phyloP scores from a whole-genome alignment of 1,140 invertebrate genomes.

The Drosophila sp. region DNA sequence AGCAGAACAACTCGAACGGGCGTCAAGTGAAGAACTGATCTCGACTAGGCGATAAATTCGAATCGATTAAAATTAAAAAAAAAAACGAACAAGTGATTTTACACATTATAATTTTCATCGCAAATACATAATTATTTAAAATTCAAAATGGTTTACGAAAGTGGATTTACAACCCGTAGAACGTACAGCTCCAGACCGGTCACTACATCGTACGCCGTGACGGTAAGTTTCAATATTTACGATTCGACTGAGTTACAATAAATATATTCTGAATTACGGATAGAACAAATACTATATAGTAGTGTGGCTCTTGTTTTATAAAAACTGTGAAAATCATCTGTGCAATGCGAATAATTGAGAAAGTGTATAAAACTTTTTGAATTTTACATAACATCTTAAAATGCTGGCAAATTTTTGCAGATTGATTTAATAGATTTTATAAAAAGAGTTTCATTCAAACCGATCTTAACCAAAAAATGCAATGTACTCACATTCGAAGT shows the following conservation, averaged over 20 bases:
- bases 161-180: conserved; percentile 94
- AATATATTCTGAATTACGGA: conserved; percentile 38
- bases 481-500: conserved; percentile 28
- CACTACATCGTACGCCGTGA: conserved; percentile 90
- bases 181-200: conserved; percentile 89
- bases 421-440: conserved; percentile 63
- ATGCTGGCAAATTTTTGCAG: conserved; percentile 20
- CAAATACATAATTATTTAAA: conserved; percentile 39
- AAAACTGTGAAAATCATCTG: conserved; percentile 72
- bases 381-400: not conserved
- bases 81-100: conserved; percentile 68
- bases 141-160: conserved; percentile 93
- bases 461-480: conserved; percentile 21
- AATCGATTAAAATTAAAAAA: conserved; percentile 67
- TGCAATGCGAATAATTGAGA: conserved; percentile 27
- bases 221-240: conserved; percentile 87
- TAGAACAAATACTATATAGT: conserved; percentile 25
- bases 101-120: conserved; percentile 36
- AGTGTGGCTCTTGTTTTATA: conserved; percentile 62
- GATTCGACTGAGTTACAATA: conserved; percentile 22
- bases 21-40: conserved; percentile 84
- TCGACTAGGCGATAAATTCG: conserved; percentile 65
- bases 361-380: not conserved
- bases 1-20: conserved; percentile 84
- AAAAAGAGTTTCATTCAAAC: conserved; percentile 28